Conservation (phyloP, 2,888 invertebrate genomes). For the Pasiphila rectangulata region DNA sequence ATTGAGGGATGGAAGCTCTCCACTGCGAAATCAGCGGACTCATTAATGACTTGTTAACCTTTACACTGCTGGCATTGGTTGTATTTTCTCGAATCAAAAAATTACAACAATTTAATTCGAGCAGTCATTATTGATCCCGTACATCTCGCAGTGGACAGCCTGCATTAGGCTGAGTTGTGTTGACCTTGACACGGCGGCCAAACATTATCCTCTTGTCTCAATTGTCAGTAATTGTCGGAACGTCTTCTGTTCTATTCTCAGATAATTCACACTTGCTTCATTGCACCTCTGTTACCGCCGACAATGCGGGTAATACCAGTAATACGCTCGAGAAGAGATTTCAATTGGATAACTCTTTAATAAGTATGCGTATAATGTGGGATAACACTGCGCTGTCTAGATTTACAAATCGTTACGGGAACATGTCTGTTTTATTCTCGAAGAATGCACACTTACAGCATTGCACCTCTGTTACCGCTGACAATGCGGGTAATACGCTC, state of each 20-base stretch:
- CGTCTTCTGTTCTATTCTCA: conserved; percentile 72
- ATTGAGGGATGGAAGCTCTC: conserved; percentile 55
- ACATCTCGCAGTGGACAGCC: no score
- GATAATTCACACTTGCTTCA: conserved; percentile 75
- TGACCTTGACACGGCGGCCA: conserved; percentile 24
- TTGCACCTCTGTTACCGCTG: conserved; percentile 53
- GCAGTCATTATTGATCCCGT: no score
- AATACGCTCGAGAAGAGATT: neutral
- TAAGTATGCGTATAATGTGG: no score
- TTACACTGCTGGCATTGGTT: no score
- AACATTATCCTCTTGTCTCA: conserved; percentile 79
- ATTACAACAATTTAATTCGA: no score
- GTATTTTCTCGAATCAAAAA: no score
- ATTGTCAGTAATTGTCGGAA: conserved; percentile 76
- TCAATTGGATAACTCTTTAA: no score
- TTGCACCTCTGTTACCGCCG: conserved; percentile 53
- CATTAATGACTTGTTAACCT: no score
- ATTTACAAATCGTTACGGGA: no score
- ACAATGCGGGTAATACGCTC: neutral
- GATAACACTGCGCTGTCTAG: no score
- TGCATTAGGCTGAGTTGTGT: conserved; percentile 9
- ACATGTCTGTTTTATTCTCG: conserved; percentile 73
- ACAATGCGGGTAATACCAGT: neutral
- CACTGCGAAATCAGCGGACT: no score
- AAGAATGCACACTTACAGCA: conserved; percentile 75